Percentiles rank a stretch among this genome's conserved stretches.
Evolutionary conservation across 2,113 vertebrate genomes (phyloP).

Genomic region (Eonycteris spelaea): DNA sequence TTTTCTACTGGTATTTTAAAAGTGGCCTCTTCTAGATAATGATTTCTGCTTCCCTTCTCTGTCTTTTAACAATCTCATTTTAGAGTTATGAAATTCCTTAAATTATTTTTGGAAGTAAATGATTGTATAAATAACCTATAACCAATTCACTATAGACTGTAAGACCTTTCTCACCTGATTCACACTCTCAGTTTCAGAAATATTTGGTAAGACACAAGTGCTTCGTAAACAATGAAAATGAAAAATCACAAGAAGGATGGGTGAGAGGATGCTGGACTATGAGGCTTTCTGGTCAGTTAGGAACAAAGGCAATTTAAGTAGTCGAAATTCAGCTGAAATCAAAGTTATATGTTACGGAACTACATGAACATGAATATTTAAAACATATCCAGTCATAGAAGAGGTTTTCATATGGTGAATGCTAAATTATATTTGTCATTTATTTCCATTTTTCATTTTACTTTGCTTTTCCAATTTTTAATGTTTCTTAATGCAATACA

Average conservation of each 20-base stretch:
- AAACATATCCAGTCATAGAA: neutral
- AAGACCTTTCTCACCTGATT: neutral
- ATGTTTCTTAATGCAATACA: neutral
- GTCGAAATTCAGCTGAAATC: neutral
- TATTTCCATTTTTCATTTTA: neutral
- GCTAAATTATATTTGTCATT: neutral
- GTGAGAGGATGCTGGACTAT: neutral
- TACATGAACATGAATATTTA: neutral
- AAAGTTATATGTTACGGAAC: neutral
- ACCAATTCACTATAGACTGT: neutral
- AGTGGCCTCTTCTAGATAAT: neutral
- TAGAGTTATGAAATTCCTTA: neutral
- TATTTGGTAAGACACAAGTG: neutral
- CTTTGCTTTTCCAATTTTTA: neutral
- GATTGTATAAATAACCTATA: neutral
- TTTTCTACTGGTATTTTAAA: neutral
- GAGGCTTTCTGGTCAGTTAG: neutral
- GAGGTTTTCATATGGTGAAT: neutral
- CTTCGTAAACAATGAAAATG: neutral
- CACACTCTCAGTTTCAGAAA: neutral
- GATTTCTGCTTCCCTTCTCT: neutral
- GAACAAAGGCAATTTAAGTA: neutral
- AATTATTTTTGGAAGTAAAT: slow-evolving; percentile 18
- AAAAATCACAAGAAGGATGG: neutral
- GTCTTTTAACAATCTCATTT: neutral